phyloP scores from a whole-genome alignment of 2,113 vertebrate species.

The Trogon melanurus region DNA sequence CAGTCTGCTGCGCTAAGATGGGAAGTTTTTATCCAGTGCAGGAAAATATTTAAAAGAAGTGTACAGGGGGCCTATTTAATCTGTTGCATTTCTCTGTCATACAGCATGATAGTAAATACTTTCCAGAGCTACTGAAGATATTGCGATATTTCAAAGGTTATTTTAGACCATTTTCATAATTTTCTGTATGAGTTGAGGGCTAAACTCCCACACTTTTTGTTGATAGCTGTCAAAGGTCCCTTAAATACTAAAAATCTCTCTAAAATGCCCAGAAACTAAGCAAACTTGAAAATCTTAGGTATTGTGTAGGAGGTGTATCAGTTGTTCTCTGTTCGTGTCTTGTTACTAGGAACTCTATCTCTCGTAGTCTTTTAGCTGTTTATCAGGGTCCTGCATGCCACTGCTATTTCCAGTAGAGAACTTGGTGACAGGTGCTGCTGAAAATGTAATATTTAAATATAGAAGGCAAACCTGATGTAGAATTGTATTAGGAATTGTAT shows the following conservation, averaged over 20 bases:
- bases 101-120: neutral
- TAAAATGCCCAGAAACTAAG: neutral
- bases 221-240: neutral
- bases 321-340: neutral
- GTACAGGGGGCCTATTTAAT: neutral
- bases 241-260: neutral
- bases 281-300: neutral
- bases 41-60: neutral
- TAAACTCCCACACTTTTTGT: neutral
- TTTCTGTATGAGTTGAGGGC: neutral
- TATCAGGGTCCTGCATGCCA: neutral
- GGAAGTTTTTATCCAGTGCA: neutral
- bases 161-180: neutral
- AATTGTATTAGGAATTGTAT: neutral
- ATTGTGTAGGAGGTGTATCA: neutral
- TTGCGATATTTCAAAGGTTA: neutral
- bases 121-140: neutral
- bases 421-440: neutral
- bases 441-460: neutral
- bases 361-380: neutral
- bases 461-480: neutral
- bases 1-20: neutral
- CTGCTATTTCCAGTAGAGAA: neutral
- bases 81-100: neutral
- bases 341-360: neutral